Evolutionary conservation across 1,140 invertebrate genomes (phyloP), one percentile per base, ranked within the genome.

Genomic region (Drosophila tsacasi): DNA sequence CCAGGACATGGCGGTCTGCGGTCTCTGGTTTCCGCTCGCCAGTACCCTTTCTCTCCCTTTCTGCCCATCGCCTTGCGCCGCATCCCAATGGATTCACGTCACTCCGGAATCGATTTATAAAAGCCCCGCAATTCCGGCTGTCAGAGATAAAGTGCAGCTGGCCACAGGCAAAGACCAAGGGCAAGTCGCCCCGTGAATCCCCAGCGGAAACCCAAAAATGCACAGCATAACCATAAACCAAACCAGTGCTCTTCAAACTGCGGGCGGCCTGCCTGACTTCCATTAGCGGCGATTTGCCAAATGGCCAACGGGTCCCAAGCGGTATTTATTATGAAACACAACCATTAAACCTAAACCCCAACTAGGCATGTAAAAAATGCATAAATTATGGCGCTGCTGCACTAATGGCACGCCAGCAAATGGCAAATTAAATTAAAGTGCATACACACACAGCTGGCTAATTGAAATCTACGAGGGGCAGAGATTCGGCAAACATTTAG

Each of bases 341-440:
- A 30, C 37, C 57, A 74, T 58, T 81, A 59, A 60, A 47, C 46
- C 35, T n/a, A 39, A 47, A 40, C 46, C 60, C 12, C 23, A 44
- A 44, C 32, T 35, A 23, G 32, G 25, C 47, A 37, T 12, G 19
- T 27, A 58, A 57, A 49, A 79, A 78, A 78, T 72, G 54, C 68
- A 87, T 87, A 72, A 89, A 87, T 87, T 81, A 83, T 89, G 67
- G 61, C 69, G 46, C 52, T 42, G 55, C 55, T 42, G 55, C 60
- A 32, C 79, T 81, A 85, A 81, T 72, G 46, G 79, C 59, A 64
- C 49, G 52, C 61, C 5, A 19, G n/a, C 50, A 27, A 49, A 49
- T 44, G 57, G 61, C 65, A 71, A 87, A 87, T 81, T 71, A 84
- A 89, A 81, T 87, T 89, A 75, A 79, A 90, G 72, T 81, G 76